Base-by-base conservation (phyloP, 2,888 invertebrate genomes). In the Stenodera caucasica region DNA sequence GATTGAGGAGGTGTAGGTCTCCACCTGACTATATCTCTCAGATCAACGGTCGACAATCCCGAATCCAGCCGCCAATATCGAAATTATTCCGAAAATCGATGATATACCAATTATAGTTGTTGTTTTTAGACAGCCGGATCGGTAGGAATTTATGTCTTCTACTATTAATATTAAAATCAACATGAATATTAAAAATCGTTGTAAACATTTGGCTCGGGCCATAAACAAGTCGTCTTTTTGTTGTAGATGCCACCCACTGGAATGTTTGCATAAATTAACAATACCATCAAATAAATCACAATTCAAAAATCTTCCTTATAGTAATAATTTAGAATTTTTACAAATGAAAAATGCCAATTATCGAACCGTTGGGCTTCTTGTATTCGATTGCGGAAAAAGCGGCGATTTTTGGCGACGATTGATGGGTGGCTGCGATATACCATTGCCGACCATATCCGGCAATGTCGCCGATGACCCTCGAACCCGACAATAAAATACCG, bases 1-100 rank as follows among this genome's bases (percentile, higher is more conserved):
- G 66, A 67, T 67, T 65, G 70, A 67, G 63, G 67, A 68, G 66
- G 70, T 68, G 70, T 71, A 66, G 69, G 67, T 63, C 71, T 72
- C 69, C 71, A 72, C 72, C 70, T 72, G 72, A 72, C 68, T 65
- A 66, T 69, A 66, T 53, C 57, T 60, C 32, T 53, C 68, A 67
- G 71, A 72, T 71, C 72, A 71, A 71, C 70, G 72, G 65, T 70
- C 72, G 62, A 64, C 65, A n/a, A 45, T 21, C 2, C 18, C 8
- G 1, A 2, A 18, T 18, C 1, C 40, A 9, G 15, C 18, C 23
- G n/a, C 45, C 1, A 45, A 12, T 23, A 45, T 21, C 45, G 21
- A 3, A 14, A 40, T 14, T 11, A 40, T 18, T 37, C 8, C 8
- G 30, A 26, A n/a, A n/a, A 26, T 26, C 5, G 26, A 26, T 26